Base-by-base conservation (phyloP, 2,797 vertebrate species). In the Danio jaintianensis region DNA sequence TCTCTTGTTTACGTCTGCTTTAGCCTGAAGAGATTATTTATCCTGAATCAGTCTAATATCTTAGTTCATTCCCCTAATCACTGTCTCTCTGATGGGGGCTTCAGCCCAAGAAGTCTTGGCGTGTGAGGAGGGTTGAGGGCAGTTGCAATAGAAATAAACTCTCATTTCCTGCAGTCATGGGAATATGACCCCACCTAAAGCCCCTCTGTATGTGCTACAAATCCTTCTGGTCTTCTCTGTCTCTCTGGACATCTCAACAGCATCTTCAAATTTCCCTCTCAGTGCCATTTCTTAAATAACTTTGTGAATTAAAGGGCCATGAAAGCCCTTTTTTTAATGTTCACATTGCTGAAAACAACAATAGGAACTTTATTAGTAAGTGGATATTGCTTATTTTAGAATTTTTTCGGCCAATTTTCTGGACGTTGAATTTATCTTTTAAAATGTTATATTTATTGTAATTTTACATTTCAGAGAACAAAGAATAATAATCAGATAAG, bases 131-230 rank as follows among this genome's bases (percentile, higher is more conserved):
- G 69, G 86, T 85, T 86, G 85, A 82, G 84, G 80, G 64, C 66
- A 2, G 9, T 48, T 22, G 16, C 86, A 87, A 88, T 91, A 85
- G 88, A 92, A 93, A 93, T 90, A 93, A 94, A 92, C 91, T 89
- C 89, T 91, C 89, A 93, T 94, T 94, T 94, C 92, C 93, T 92
- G 90, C 82, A 92, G 90, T 90, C 91, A 84, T 93, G 93, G 86
- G 93, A 94, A 92, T 92, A 87, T 93, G 92, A 93, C 92, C 90
- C 83, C 68, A 83, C 75, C 89, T 86, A 84, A 83, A 84, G 83
- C 79, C 69, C 78, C 82, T 82, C 73, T 82, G 58, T 82, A 83
- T 84, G 83, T 70, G 81, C 50, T 55, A 68, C 38, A 80, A 78
- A 62, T 64, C 55, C 72, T 47, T 69, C 43, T n/a, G 4, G 42